Evolutionary conservation across 2,113 vertebrate species (phyloP).

Genomic region (Antigone vipio): DNA sequence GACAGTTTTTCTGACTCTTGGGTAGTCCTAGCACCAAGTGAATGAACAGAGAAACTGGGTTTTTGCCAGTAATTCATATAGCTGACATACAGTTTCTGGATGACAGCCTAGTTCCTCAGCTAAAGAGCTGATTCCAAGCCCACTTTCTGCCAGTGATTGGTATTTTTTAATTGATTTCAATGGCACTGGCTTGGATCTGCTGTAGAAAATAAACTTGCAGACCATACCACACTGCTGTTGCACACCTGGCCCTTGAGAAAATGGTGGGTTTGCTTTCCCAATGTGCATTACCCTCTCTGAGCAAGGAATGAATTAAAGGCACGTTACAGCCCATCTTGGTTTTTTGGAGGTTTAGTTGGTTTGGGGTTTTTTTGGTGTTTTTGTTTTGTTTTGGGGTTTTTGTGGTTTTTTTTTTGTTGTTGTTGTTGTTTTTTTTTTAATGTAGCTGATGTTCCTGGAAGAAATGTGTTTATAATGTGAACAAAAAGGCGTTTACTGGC

Average conservation of each 20-base stretch:
- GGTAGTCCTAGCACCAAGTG: background rate
- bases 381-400: background rate
- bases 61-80: constrained; percentile 6
- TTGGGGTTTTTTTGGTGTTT: background rate
- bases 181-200: background rate
- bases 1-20: background rate
- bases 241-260: background rate
- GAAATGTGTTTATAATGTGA: background rate
- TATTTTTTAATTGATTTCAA: background rate
- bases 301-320: background rate
- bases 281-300: background rate
- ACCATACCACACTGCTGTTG: background rate
- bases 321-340: rapidly evolving
- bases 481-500: background rate
- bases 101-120: background rate
- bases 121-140: background rate
- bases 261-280: background rate
- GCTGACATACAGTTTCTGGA: constrained; percentile 19
- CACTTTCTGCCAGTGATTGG: background rate
- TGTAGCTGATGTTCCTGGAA: background rate
- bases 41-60: background rate
- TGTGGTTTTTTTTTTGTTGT: background rate
- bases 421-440: background rate
- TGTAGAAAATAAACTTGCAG: background rate
- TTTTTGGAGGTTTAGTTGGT: no score